Base-by-base conservation (phyloP, 1,140 invertebrate species). In the Ooceraea biroi region DNA sequence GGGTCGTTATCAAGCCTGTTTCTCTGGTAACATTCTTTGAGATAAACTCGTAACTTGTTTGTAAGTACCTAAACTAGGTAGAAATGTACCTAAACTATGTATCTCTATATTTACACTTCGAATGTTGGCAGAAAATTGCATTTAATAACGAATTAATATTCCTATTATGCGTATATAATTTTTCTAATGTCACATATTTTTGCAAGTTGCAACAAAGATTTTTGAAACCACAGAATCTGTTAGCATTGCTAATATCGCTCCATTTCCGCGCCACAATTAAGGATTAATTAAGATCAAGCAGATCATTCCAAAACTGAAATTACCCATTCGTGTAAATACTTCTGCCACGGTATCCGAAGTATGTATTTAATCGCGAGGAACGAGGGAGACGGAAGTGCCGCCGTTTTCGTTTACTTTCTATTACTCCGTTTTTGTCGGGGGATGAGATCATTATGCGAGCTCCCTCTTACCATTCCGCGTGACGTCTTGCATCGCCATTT, bases 401-500 rank as follows among this genome's bases (percentile, higher is more conserved):
- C 50, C 27, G 74, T 65, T 80, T 88, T 83, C 87, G 83, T 88
- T 88, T 88, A 85, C 83, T 85, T 88, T 88, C 87, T 85, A 85
- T 88, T 88, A 83, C 83, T 82, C 74, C 60, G 86, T 88, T 88
- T 88, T 88, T 88, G 88, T 88, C 87, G 50, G 41, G 77, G 87
- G 83, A 88, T 78, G 83, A 88, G 87, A 88, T 88, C 87, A 88
- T 88, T 88, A 88, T 87, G 73, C 85, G 66, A 30, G 27, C 22
- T 2, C 44, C 25, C 46, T 1, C 46, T 17, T n/a, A 30, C 58
- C 30, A 19, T 19, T 46, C 52, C 60, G 17, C 72, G 85, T 87
- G 77, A 84, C 86, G 85, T 87, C 85, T 88, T 84, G 80, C 85
- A 66, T 85, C 85, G 74, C 86, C 82, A 88, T 77, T 86, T 88